Conservation (phyloP, 2,113 vertebrate species). For the Varanus komodoensis region DNA sequence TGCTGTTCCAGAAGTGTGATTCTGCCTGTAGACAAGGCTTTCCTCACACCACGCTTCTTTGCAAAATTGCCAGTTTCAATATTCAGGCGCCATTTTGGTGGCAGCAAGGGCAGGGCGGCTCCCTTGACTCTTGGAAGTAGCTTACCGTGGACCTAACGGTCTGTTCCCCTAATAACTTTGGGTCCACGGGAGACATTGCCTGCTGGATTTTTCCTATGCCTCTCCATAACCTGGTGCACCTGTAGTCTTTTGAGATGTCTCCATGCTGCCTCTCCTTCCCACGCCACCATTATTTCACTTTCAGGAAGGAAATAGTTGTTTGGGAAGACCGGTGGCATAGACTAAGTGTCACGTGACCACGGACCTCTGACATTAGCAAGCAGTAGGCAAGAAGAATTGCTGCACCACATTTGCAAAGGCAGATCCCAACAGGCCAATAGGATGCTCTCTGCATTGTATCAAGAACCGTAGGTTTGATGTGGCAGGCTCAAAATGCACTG, state of each 20-base stretch:
- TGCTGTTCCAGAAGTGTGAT: no score
- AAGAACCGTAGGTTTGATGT: neutral
- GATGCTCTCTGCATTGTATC: neutral
- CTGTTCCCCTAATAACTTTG: no score
- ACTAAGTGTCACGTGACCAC: no score
- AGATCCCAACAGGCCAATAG: neutral
- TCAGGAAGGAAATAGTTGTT: neutral
- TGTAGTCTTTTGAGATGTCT: neutral
- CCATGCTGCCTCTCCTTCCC: neutral
- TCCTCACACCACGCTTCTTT: no score
- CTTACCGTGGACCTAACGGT: no score
- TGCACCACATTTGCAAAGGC: neutral
- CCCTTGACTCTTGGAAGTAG: no score
- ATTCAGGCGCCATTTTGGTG: no score
- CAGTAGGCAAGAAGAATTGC: neutral
- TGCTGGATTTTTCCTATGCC: neutral
- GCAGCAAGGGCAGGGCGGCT: no score
- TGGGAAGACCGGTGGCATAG: no score
- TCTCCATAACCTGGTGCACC: neutral
- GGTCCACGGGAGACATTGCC: neutral
- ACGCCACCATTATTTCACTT: neutral
- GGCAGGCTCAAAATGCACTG: neutral
- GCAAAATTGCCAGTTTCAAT: no score
- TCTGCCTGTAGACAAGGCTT: no score
- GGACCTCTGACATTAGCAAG: neutral